Evolutionary conservation across 2,888 invertebrate species (phyloP).

Genomic region (Trichogramma evanescens): DNA sequence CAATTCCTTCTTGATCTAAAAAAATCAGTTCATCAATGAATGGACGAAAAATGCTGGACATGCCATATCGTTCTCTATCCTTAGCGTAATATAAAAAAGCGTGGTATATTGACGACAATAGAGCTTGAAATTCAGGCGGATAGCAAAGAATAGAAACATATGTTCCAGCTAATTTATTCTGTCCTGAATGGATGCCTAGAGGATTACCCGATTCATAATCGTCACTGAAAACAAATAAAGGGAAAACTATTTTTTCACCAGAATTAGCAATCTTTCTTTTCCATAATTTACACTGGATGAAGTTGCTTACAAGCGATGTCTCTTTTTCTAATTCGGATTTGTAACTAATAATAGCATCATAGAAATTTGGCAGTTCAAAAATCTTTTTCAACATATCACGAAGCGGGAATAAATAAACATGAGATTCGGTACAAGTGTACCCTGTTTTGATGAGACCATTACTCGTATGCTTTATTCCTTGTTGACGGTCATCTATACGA

Average conservation of each 20-base stretch:
- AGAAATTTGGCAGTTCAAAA: too few species aligned
- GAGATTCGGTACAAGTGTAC: too few species aligned
- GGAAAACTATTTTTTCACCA: neutral
- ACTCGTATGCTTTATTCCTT: too few species aligned
- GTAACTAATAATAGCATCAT: too few species aligned
- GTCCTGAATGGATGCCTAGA: neutral
- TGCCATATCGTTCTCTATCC: neutral
- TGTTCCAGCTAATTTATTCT: neutral
- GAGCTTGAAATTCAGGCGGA: too few species aligned
- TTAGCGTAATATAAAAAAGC: neutral
- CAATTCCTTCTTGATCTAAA: too few species aligned
- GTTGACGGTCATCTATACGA: too few species aligned
- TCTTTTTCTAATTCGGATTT: neutral
- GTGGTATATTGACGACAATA: conserved; percentile 1
- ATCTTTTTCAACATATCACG: too few species aligned
- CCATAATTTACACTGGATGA: neutral
- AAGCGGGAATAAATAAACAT: too few species aligned
- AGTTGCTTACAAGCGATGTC: neutral
- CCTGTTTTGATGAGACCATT: too few species aligned
- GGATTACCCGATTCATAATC: neutral
- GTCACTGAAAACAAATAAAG: neutral
- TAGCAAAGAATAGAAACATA: neutral
- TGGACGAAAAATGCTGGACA: neutral
- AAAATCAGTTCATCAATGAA: too few species aligned
- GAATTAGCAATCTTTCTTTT: neutral